Evolutionary conservation across 2,113 vertebrate genomes (phyloP), one percentile per base, ranked within the genome.

Genomic region (Scortum barcoo): DNA sequence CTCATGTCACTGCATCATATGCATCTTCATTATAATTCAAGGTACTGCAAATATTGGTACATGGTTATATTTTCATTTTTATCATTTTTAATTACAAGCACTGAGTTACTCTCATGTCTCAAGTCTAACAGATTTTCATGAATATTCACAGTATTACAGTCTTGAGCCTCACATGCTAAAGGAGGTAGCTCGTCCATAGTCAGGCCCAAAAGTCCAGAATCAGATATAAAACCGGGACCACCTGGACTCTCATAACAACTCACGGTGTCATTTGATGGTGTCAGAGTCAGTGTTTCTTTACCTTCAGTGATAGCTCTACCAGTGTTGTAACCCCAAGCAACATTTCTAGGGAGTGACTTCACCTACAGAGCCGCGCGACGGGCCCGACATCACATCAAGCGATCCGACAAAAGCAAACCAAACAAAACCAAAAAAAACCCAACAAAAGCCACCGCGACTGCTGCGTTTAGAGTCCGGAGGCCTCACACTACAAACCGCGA

Each of bases 291-390:
- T 9, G 9, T 11, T 2, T 6, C 12, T 80, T 85, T 76, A 93
- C 88, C 92, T 85, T 78, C 60, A 60, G 62, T 81, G 38, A 87
- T 40, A 22, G 56, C 75, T 84, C 75, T 44, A 46, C 8, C 76
- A 36, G 58, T 72, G 71, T 14, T 76, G 72, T 44, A 78, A 84
- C 65, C 76, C 40, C 63, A 10, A 75, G 84, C 87, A 85, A 86
- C 92, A 89, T 89, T 56, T 57, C 24, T 66, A 66, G 83, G 80
- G 81, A 90, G 83, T 70, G 86, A 91, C 84, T 87, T 86, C 71
- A 88, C 56, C 73, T 46, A 50, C 60, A 76, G 56, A 73, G 54
- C 58, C 26, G 44, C 72, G 60, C 69, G 48, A 65, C 66, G 61
- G 90, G 85, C 88, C 87, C 90, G 72, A 86, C 85, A 81, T 78